phyloP scores from a whole-genome alignment of 2,888 invertebrate genomes.

The Athalia rosae region DNA sequence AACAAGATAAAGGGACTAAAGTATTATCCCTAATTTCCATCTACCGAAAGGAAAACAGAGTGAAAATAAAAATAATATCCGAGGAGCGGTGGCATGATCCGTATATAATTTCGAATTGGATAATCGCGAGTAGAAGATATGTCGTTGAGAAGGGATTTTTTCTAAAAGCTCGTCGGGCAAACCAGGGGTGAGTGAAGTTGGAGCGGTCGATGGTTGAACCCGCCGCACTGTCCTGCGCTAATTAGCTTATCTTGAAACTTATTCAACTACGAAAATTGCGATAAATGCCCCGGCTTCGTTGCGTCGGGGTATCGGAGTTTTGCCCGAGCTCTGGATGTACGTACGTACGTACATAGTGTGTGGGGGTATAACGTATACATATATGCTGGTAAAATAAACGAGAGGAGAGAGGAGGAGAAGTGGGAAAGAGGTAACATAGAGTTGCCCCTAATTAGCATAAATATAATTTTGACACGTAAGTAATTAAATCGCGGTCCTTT shows the following conservation, averaged over 20 bases:
- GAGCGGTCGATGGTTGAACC: slow-evolving; percentile 29
- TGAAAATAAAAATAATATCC: not conserved
- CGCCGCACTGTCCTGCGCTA: slow-evolving; percentile 41
- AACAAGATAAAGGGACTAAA: no score
- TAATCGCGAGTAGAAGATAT: no score
- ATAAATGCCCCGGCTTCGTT: slow-evolving; percentile 39
- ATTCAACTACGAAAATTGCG: slow-evolving; percentile 45
- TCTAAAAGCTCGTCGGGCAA: no score
- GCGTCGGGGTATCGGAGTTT: slow-evolving; percentile 34
- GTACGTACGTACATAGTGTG: not conserved
- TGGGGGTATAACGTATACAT: not conserved
- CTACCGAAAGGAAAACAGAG: not conserved
- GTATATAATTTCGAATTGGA: not conserved
- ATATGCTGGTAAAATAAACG: slow-evolving; percentile 24
- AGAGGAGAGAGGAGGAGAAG: slow-evolving; percentile 34
- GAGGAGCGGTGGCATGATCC: slow-evolving; percentile 1
- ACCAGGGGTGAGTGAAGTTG: not conserved
- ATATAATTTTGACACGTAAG: slow-evolving; percentile 43
- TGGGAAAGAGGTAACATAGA: slow-evolving; percentile 32
- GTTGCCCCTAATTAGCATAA: slow-evolving; percentile 39
- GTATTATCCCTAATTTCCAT: no score
- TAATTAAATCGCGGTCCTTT: slow-evolving; percentile 44
- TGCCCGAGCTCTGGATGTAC: not conserved
- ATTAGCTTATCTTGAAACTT: slow-evolving; percentile 44
- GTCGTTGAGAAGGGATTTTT: no score